Percentiles rank a stretch among this genome's conserved stretches.
Evolutionary conservation across 2,797 vertebrate species (phyloP).

Genomic region (Bufotes viridis): DNA sequence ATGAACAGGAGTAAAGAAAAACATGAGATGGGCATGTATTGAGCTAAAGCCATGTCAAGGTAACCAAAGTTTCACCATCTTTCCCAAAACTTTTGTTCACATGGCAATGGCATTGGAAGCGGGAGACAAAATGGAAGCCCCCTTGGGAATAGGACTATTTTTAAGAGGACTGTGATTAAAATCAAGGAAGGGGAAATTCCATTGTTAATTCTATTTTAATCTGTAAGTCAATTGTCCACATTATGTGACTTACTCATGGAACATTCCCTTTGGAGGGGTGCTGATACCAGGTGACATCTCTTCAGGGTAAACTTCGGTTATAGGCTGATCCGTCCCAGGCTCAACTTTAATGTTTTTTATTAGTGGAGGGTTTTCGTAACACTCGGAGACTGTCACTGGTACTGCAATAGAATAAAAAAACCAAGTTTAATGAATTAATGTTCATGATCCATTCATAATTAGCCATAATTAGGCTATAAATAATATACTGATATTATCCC

Average conservation of each 20-base stretch:
- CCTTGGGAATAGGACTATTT: background rate
- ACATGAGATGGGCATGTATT: too few relatives aligned
- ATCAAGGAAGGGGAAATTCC: background rate
- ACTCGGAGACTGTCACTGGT: constrained; percentile 73
- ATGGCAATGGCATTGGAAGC: background rate
- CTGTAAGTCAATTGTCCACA: background rate
- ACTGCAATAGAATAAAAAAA: background rate
- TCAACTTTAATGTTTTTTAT: constrained; percentile 90
- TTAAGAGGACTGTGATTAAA: background rate
- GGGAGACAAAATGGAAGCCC: background rate
- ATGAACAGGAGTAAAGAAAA: too few relatives aligned
- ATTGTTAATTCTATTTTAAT: background rate
- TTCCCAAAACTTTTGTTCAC: background rate
- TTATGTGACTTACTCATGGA: constrained; percentile 84
- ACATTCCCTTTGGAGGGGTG: constrained; percentile 77
- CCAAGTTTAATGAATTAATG: background rate
- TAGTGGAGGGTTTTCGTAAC: constrained; percentile 77
- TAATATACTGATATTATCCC: too few relatives aligned
- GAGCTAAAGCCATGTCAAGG: background rate
- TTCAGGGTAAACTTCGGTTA: constrained; percentile 81
- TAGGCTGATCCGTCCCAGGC: constrained; percentile 77
- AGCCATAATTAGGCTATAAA: background rate
- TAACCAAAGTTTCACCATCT: background rate
- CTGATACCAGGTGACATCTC: constrained; percentile 87
- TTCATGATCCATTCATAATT: background rate